Conservation (phyloP, 2,797 vertebrate species). For the Rhinatrema bivittatum region DNA sequence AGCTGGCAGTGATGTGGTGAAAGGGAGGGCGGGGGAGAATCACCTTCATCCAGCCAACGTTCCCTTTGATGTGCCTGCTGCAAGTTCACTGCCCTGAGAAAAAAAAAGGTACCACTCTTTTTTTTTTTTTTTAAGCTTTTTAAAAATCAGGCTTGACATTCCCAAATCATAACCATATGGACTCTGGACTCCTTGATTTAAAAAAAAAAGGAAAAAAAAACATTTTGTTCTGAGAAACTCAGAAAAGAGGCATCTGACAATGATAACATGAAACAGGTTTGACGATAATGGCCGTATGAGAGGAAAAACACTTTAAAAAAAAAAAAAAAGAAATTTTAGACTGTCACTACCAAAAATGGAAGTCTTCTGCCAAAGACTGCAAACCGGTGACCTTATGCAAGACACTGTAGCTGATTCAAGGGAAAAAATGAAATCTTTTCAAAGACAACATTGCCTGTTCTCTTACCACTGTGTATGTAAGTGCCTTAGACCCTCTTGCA, state of each 20-base stretch:
- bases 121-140: slow-evolving; percentile 46
- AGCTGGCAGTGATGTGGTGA: slow-evolving; percentile 68
- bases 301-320: slow-evolving; percentile 72
- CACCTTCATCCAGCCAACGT: slow-evolving; percentile 94
- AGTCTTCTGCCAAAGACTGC: slow-evolving; percentile 71
- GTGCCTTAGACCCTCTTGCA: slow-evolving; percentile 47
- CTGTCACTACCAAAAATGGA: slow-evolving; percentile 90
- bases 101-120: slow-evolving; percentile 57
- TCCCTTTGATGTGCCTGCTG: slow-evolving; percentile 92
- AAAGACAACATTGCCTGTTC: slow-evolving; percentile 52
- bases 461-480: slow-evolving; percentile 47
- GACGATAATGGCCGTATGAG: slow-evolving; percentile 61
- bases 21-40: slow-evolving; percentile 58
- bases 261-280: slow-evolving; percentile 97
- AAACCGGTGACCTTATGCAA: slow-evolving; percentile 78
- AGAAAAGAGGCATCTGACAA: slow-evolving; percentile 88
- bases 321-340: slow-evolving; percentile 41
- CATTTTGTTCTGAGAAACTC: slow-evolving; percentile 67
- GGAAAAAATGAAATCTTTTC: slow-evolving; percentile 56
- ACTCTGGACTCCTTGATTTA: slow-evolving; percentile 72
- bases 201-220: slow-evolving; percentile 42
- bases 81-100: slow-evolving; percentile 79
- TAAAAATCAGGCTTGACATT: slow-evolving; percentile 80
- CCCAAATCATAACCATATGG: slow-evolving; percentile 99
- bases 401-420: slow-evolving; percentile 64